Evolutionary conservation across 2,113 vertebrate species (phyloP).

Genomic region (Phasianus colchicus): DNA sequence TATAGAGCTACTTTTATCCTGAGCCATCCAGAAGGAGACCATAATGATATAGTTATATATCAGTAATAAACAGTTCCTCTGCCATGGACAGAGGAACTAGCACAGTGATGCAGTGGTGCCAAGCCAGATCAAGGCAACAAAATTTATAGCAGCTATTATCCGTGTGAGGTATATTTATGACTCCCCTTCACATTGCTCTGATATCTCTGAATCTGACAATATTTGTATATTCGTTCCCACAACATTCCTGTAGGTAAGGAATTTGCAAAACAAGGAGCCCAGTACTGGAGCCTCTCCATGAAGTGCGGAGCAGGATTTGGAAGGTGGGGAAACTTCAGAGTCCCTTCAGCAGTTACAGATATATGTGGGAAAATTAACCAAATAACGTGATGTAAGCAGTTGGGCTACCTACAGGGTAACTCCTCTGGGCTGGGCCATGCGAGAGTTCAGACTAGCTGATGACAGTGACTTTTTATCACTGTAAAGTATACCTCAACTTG

Average conservation of each 20-base stretch:
- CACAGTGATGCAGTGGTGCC: neutral
- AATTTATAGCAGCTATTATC: conserved; percentile 53
- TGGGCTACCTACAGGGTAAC: conserved; percentile 2
- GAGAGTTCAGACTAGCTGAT: neutral
- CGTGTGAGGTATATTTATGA: conserved; percentile 35
- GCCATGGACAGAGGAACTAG: neutral
- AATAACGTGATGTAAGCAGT: neutral
- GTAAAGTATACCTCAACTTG: conserved; percentile 23
- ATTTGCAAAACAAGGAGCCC: conserved; percentile 3
- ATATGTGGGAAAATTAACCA: neutral
- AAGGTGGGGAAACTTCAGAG: neutral
- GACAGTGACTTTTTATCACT: neutral
- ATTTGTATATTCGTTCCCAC: conserved; percentile 47
- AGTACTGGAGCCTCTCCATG: neutral
- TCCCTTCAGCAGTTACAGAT: neutral
- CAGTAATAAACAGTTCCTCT: neutral
- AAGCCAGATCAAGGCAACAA: conserved; percentile 52
- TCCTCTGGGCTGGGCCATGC: neutral
- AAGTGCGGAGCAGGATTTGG: neutral
- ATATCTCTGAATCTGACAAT: conserved; percentile 48
- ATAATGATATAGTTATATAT: neutral
- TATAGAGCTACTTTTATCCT: neutral
- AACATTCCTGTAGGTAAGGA: conserved; percentile 48
- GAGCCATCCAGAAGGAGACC: neutral
- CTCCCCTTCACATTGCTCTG: conserved; percentile 20